Conservation (phyloP, 2,113 vertebrate genomes). For the Sula dactylatra region DNA sequence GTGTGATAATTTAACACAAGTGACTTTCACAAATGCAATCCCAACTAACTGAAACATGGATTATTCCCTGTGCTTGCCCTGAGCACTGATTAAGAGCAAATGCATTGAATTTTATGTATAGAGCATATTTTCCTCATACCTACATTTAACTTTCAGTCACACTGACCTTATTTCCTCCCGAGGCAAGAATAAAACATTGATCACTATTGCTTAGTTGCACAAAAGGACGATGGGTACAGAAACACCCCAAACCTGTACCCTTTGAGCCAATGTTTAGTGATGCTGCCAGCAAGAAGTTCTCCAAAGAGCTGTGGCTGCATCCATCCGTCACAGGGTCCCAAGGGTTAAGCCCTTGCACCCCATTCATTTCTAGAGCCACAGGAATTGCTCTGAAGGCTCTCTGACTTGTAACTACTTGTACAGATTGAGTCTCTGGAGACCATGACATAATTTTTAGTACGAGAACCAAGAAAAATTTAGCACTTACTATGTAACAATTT, state of each 20-base stretch:
- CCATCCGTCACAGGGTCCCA: not conserved
- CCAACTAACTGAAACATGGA: not conserved
- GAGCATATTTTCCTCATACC: not conserved
- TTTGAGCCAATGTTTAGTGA: not conserved
- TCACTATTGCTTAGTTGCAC: not conserved
- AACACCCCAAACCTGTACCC: not conserved
- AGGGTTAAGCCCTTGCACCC: not conserved
- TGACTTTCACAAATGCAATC: not conserved
- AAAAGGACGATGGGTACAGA: not conserved
- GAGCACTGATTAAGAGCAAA: not conserved
- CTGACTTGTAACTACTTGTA: not conserved
- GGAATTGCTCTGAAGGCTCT: not conserved
- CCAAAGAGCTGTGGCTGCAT: not conserved
- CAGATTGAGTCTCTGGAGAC: not conserved
- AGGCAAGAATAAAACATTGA: not conserved
- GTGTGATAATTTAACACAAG: not conserved
- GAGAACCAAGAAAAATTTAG: not conserved
- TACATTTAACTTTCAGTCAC: not conserved
- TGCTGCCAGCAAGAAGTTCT: not conserved
- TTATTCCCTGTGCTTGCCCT: not conserved
- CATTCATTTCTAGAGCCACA: not conserved
- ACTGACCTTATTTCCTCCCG: not conserved
- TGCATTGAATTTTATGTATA: rapidly evolving
- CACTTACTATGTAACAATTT: not conserved
- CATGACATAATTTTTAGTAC: not conserved